Evolutionary conservation across 2,113 vertebrate species (phyloP), one percentile per base, ranked within the genome.

Genomic region (Coracopsis vasa): DNA sequence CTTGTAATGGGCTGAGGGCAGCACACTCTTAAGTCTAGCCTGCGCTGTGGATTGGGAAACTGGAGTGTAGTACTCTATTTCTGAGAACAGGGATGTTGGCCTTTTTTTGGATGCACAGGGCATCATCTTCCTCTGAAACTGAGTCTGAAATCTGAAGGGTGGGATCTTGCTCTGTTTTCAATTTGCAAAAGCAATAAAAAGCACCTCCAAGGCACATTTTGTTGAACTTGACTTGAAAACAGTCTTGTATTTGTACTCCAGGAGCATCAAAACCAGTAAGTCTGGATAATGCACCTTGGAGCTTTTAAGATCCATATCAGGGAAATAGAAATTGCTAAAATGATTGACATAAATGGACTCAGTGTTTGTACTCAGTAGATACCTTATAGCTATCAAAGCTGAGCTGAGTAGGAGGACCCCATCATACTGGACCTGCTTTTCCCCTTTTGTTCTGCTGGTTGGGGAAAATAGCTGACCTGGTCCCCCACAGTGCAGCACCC

Each of bases 301-400:
- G 6, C 80, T 72, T 77, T 42, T 45, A 62, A 64, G n/a, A 71
- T 53, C 31, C 0, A 0, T 48, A 14, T 8, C 11, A 1, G 50
- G n/a, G 25, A 78, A 80, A n/a, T 10, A 80, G 35, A 78, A 24
- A 27, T 66, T 47, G 18, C 16, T 54, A 41, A 66, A 53, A 54
- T 16, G 17, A 33, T 33, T 35, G 41, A 61, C 13, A 4, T 73
- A 44, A 77, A 27, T 24, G 18, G 37, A 56, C n/a, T 35, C 21
- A 35, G 33, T 58, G 28, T 7, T 18, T 53, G 33, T 58, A 35
- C 56, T 35, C 56, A 35, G 20, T n/a, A 58, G 33, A 35, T 56
- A 25, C 11, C 65, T 64, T 2, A 44, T 24, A 56, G 35, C 6
- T 62, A 19, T 53, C 27, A 48, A 45, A 78, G 53, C 14, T 31